Evolutionary conservation across 2,888 invertebrate species (phyloP).

Genomic region (Acleris literana): DNA sequence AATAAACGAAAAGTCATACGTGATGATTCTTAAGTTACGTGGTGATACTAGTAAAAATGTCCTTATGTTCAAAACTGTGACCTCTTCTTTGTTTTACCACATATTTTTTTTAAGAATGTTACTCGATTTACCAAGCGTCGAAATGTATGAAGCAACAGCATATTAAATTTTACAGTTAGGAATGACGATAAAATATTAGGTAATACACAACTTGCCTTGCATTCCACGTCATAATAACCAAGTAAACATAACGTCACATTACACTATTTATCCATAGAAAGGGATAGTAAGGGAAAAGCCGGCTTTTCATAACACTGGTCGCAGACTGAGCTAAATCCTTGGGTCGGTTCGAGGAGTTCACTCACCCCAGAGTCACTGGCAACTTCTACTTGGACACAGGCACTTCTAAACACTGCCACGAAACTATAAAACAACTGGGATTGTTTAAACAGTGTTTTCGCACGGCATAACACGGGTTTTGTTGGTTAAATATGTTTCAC

Average conservation of each 20-base stretch:
- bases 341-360: slow-evolving; percentile 69
- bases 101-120: too few relatives aligned
- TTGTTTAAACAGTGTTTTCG: slow-evolving; percentile 57
- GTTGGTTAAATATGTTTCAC: slow-evolving; percentile 67
- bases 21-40: too few relatives aligned
- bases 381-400: slow-evolving; percentile 48
- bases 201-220: background rate
- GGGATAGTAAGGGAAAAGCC: slow-evolving; percentile 22
- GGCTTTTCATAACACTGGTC: slow-evolving; percentile 32
- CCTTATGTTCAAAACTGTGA: too few relatives aligned
- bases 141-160: too few relatives aligned
- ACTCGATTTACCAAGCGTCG: too few relatives aligned
- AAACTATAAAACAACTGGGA: slow-evolving; percentile 42
- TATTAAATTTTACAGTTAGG: background rate
- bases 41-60: too few relatives aligned
- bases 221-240: background rate
- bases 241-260: background rate
- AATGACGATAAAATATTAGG: background rate
- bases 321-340: slow-evolving; percentile 57
- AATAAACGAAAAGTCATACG: too few relatives aligned
- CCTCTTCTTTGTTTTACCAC: too few relatives aligned
- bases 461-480: slow-evolving; percentile 58
- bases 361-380: slow-evolving; percentile 64
- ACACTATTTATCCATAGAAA: slow-evolving; percentile 11
- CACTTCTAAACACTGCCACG: slow-evolving; percentile 33